Conservation (phyloP, 2,797 vertebrate genomes). For the Tokudaia muenninki region DNA sequence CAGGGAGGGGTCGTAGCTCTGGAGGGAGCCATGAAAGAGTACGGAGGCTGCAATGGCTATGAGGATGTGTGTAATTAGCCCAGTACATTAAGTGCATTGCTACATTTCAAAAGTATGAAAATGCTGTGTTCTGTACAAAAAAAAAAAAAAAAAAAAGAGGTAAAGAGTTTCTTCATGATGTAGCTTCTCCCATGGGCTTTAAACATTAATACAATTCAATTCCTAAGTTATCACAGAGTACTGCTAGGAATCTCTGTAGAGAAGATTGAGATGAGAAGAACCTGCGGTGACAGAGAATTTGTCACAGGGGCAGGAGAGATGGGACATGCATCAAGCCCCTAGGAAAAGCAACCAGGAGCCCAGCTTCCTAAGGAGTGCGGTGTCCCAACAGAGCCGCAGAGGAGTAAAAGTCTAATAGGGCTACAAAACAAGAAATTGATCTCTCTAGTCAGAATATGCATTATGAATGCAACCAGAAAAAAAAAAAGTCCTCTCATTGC, state of each 20-base stretch:
- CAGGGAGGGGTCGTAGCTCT: background rate
- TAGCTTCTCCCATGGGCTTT: constrained; percentile 6
- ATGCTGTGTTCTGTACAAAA: background rate
- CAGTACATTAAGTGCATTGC: background rate
- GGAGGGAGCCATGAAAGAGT: background rate
- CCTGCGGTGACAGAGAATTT: background rate
- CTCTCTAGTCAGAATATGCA: background rate
- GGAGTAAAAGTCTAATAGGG: background rate
- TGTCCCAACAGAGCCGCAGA: background rate
- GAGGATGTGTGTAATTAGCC: background rate
- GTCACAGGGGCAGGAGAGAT: background rate
- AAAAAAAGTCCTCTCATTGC: background rate
- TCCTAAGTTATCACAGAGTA: background rate
- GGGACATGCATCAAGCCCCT: background rate
- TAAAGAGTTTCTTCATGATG: background rate
- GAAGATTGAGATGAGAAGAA: background rate
- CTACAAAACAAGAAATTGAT: background rate
- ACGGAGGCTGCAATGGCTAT: background rate
- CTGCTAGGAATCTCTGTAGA: background rate
- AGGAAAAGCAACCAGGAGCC: background rate
- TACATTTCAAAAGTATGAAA: constrained; percentile 47
- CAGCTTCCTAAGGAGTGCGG: background rate
- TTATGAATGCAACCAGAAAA: background rate
- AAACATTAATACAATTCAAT: constrained; percentile 35
- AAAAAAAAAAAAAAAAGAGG: background rate